Base-by-base conservation (phyloP, 2,888 invertebrate genomes). In the Torymus auratus region DNA sequence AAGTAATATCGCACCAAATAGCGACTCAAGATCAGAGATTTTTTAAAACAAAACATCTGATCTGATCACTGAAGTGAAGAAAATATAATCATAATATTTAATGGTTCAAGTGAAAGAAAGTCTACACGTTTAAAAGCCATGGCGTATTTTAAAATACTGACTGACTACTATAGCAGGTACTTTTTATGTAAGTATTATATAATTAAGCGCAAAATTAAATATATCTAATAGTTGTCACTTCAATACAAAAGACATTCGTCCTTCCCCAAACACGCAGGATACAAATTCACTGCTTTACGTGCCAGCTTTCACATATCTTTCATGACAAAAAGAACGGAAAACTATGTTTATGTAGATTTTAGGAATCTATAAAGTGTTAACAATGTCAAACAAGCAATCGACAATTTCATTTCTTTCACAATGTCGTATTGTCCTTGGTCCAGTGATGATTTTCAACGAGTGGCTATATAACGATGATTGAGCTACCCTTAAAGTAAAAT, bases 391-490 rank as follows among this genome's bases (percentile, higher is more conserved):
- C 41, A 60, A 60, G 64, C 41, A 75, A 20, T 70, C 41, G 60
- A 80, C 65, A 71, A 80, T 55, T 60, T 56, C 52, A 52, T 74
- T 60, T 67, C 17, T 72, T 53, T 13, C 41, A 73, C 23, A 70
- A 58, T 68, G 23, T 73, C 41, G 62, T 77, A 81, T 81, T 81
- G 77, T 77, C 77, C 76, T 81, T 81, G 80, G 80, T 81, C 76
- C 76, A 81, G 72, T 81, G 80, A 72, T 72, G 60, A 70, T 72
- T 80, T 77, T 81, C 76, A 77, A 81, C 76, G 76, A 77, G 80
- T 80, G 71, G 68, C 62, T 72, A 76, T 62, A 60, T 72, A 81
- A 77, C 71, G 75, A 80, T 61, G 65, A 64, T 67, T 68, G 61
- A 67, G 13, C 71, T 72, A 72, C 55, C 53, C 64, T 67, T 14